phyloP scores from a whole-genome alignment of 1,140 invertebrate species.

The Drosophila arizonae region DNA sequence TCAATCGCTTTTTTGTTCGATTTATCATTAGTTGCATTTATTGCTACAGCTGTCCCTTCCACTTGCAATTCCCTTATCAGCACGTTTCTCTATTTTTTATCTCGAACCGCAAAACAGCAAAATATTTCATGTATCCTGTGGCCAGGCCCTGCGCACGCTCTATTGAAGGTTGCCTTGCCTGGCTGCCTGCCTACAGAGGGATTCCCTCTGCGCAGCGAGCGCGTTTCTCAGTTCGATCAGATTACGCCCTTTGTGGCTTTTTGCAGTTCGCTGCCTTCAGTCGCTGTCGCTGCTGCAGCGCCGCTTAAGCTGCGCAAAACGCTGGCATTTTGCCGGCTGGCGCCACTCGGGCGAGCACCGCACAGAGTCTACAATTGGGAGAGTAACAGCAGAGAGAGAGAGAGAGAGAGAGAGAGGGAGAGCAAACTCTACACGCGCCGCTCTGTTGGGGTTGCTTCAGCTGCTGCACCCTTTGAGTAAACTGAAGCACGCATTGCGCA shows the following conservation, averaged over 20 bases:
- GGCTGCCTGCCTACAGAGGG: not conserved
- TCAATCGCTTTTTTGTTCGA: not conserved
- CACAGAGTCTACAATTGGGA: conserved; percentile 14
- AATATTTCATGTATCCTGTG: conserved; percentile 3
- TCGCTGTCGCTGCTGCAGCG: not conserved
- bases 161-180: not conserved
- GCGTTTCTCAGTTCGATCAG: conserved; percentile 33
- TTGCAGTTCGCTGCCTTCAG: conserved; percentile 4
- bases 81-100: not conserved
- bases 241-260: conserved; percentile 46
- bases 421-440: conserved; percentile 23
- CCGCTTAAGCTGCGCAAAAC: conserved; percentile 62
- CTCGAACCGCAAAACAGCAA: not conserved
- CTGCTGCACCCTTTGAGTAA: conserved; percentile 64
- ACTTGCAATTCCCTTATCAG: not conserved
- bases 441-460: conserved; percentile 39
- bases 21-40: not conserved
- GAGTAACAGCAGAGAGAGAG: not conserved
- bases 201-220: conserved; percentile 20
- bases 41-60: not conserved
- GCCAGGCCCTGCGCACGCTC: conserved; percentile 13
- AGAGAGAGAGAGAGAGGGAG: conserved; percentile 13
- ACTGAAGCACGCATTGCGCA: conserved; percentile 43
- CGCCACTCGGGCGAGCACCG: conserved; percentile 53
- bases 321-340: conserved; percentile 49